Percentiles rank a stretch among this genome's conserved stretches.
phyloP scores from a whole-genome alignment of 1,140 invertebrate genomes.

The Aphaenogaster rudis region DNA sequence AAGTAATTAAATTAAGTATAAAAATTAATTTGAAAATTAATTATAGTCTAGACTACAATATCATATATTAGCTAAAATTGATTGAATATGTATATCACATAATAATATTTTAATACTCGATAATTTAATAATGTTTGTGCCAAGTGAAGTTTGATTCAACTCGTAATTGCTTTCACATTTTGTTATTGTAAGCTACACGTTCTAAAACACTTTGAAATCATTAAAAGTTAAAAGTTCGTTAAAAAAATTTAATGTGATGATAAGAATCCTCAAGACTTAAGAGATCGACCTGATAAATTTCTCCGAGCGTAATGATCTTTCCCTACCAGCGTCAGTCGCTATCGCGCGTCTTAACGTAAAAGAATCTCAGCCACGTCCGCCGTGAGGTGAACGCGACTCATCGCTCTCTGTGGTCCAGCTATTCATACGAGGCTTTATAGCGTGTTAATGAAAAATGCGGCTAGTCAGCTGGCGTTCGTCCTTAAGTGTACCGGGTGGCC shows the following conservation, averaged over 20 bases:
- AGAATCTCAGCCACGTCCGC: conserved; percentile 73
- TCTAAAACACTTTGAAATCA: background rate
- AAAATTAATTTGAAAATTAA: background rate
- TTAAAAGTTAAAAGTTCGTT: conserved; percentile 14
- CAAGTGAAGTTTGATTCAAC: background rate
- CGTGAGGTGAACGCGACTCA: conserved; percentile 70
- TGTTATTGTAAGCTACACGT: background rate
- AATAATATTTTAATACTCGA: background rate
- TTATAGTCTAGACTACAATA: background rate
- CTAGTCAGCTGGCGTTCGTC: conserved; percentile 80
- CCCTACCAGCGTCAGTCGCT: conserved; percentile 56
- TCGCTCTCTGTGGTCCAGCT: conserved; percentile 78
- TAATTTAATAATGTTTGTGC: background rate
- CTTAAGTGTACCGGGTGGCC: conserved; percentile 75
- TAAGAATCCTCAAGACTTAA: conserved; percentile 10
- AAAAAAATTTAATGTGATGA: conserved; percentile 41
- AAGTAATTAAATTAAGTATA: background rate
- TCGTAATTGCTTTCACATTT: background rate
- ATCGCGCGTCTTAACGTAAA: conserved; percentile 59
- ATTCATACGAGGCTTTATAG: conserved; percentile 83
- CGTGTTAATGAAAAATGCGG: conserved; percentile 85
- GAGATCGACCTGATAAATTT: conserved; percentile 53
- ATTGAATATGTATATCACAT: background rate
- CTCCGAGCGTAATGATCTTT: conserved; percentile 53
- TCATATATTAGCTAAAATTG: background rate